phyloP scores from a whole-genome alignment of 2,888 invertebrate genomes.

The Caenorhabditis angaria region DNA sequence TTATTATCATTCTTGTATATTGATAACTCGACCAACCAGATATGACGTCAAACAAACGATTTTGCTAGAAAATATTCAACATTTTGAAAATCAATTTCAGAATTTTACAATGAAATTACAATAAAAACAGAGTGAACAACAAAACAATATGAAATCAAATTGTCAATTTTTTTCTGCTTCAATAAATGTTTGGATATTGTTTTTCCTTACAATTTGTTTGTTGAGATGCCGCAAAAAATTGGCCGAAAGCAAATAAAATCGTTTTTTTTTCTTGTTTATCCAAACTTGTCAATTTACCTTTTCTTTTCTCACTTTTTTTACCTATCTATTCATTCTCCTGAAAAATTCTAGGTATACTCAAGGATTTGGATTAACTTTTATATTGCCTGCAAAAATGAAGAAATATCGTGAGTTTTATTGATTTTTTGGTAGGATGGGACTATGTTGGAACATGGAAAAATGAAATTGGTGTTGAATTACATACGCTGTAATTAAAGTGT shows the following conservation, averaged over 20 bases:
- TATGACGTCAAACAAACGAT: too few relatives aligned
- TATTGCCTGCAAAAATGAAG: background rate
- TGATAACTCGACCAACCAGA: too few relatives aligned
- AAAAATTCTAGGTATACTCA: background rate
- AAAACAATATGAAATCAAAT: too few relatives aligned
- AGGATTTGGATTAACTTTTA: background rate
- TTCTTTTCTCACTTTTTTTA: background rate
- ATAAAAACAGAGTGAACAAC: too few relatives aligned
- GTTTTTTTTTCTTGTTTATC: constrained; percentile 2
- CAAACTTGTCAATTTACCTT: background rate
- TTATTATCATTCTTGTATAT: too few relatives aligned
- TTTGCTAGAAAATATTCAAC: too few relatives aligned
- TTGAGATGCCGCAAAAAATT: background rate
- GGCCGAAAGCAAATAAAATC: background rate
- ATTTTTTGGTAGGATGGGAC: background rate
- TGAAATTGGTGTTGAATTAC: background rate
- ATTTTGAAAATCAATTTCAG: too few relatives aligned
- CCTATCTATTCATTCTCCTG: too few relatives aligned
- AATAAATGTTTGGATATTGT: constrained; percentile 2
- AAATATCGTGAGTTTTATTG: background rate
- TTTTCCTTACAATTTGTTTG: background rate
- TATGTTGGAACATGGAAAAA: too few relatives aligned
- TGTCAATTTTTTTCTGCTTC: background rate
- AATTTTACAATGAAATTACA: too few relatives aligned
- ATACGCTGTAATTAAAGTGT: too few relatives aligned